Evolutionary conservation across 2,888 invertebrate genomes (phyloP).

Genomic region (Pyrocoelia pectoralis): DNA sequence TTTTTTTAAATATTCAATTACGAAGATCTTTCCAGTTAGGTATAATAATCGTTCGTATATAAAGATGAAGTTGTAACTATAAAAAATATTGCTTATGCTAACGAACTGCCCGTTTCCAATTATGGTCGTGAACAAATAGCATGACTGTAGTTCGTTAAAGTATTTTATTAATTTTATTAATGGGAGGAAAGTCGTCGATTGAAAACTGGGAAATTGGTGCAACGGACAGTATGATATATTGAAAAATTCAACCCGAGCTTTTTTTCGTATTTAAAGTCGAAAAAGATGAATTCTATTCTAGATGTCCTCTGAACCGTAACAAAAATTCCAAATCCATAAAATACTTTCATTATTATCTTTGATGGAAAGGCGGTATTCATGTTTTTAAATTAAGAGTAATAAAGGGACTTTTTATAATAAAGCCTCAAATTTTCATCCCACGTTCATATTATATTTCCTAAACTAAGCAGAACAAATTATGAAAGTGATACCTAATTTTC

Average conservation of each 20-base stretch:
- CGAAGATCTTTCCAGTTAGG: conserved; percentile 13
- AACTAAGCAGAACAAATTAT: not conserved
- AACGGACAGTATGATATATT: conserved; percentile 36
- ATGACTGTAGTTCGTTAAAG: conserved; percentile 38
- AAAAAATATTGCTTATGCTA: conserved; percentile 30
- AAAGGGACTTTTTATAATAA: conserved; percentile 5
- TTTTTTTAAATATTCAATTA: conserved; percentile 31
- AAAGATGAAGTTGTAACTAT: conserved; percentile 18
- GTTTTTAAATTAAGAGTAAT: conserved; percentile 36
- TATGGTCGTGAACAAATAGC: conserved; percentile 41
- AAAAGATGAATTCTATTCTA: conserved; percentile 47
- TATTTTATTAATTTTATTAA: conserved; percentile 41
- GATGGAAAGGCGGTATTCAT: conserved; percentile 24
- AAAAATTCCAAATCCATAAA: conserved; percentile 39
- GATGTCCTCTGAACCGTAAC: conserved; percentile 47
- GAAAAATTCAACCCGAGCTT: conserved; percentile 28
- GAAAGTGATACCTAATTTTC: not conserved
- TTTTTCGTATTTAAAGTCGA: conserved; percentile 49
- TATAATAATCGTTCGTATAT: conserved; percentile 16
- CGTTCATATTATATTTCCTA: conserved; percentile 1
- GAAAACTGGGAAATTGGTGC: conserved; percentile 24
- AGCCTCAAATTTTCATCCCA: conserved; percentile 1
- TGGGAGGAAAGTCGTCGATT: not conserved
- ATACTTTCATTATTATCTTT: conserved; percentile 35
- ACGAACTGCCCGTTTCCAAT: conserved; percentile 41